Base-by-base conservation (phyloP, 2,888 invertebrate genomes). In the Argyresthia goedartella region DNA sequence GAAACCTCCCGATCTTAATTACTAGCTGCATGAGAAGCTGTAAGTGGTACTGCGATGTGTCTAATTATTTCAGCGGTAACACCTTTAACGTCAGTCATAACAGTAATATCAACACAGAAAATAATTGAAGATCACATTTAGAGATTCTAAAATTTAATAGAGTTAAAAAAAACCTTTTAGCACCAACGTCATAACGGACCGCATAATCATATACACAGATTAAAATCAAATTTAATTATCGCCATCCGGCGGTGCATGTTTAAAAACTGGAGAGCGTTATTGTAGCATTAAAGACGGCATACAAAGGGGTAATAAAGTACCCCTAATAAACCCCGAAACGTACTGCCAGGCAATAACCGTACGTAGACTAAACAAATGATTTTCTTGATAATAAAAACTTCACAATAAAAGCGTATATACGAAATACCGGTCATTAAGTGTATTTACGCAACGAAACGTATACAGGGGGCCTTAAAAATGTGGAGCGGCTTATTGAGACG, bases 281-380 rank as follows among this genome's bases (percentile, higher is more conserved):
- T 73, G 67, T 64, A 64, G 68, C 69, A 74, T 71, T 76, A 73
- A 73, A 65, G 25, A 64, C 64, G 65, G 58, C 62, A 58, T 70
- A 75, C 78, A 79, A 76, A 74, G 70, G 68, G 69, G 79, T 73
- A 76, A 82, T 81, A 84, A 82, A 82, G 67, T 69, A 69, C 73
- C 79, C 80, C 76, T 73, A 81, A 84, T 84, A 84, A 82, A 84
- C 80, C 79, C 76, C 74, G 72, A 81, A 81, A 76, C 72, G 73
- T 73, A 71, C 66, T 66, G 73, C 68, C 67, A 75, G 75, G 79
- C 79, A 76, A 79, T 78, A 78, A 76, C 78, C 76, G 76, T 82
- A 81, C 72, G 82, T 79, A 82, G 81, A 81, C 81, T 85, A 84
- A 84, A 85, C 84, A 85, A 81, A 84, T 79, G 80, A 81, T 80